Evolutionary conservation across 2,113 vertebrate species (phyloP).

Genomic region (Myiozetetes cayanensis): DNA sequence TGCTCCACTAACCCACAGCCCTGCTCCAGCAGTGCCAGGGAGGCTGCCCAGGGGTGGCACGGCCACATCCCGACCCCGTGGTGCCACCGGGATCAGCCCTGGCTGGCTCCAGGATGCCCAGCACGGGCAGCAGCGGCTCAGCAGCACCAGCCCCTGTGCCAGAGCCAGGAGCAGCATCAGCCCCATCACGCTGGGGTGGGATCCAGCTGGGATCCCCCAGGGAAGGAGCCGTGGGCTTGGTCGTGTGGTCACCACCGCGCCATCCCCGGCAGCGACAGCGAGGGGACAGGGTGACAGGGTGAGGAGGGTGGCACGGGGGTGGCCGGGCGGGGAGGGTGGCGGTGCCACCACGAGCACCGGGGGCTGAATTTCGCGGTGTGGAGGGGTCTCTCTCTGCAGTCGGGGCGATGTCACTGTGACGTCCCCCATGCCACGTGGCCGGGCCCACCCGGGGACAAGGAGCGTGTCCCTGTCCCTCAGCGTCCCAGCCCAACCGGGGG

Average conservation of each 20-base stretch:
- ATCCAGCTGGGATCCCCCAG: not conserved
- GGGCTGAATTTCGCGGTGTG: fast-evolving
- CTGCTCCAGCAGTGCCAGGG: fast-evolving
- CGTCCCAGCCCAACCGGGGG: not conserved
- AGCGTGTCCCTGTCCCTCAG: not conserved
- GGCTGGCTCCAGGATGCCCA: not conserved
- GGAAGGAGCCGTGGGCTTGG: fast-evolving
- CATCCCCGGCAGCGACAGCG: not conserved
- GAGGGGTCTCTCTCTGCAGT: not conserved
- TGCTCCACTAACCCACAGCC: not conserved
- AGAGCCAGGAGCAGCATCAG: not conserved
- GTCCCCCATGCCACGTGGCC: not conserved
- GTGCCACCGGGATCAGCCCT: not conserved
- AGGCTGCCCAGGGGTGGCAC: not conserved
- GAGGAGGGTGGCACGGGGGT: not conserved
- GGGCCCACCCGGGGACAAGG: not conserved
- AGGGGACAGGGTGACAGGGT: not conserved
- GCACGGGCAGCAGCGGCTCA: fast-evolving
- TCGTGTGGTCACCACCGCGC: fast-evolving
- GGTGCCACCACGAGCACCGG: fast-evolving
- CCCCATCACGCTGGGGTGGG: not conserved
- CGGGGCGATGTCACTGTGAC: not conserved
- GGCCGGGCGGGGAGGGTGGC: not conserved
- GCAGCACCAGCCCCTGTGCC: not conserved
- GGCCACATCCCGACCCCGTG: fast-evolving